A percentile compares a stretch with the other conserved stretches of the same genome.
These are phyloP conservation scores for Sclerurus mexicanus DNA, from an alignment of 2,113 vertebrate species.

Conservation along the genomic window DNA sequence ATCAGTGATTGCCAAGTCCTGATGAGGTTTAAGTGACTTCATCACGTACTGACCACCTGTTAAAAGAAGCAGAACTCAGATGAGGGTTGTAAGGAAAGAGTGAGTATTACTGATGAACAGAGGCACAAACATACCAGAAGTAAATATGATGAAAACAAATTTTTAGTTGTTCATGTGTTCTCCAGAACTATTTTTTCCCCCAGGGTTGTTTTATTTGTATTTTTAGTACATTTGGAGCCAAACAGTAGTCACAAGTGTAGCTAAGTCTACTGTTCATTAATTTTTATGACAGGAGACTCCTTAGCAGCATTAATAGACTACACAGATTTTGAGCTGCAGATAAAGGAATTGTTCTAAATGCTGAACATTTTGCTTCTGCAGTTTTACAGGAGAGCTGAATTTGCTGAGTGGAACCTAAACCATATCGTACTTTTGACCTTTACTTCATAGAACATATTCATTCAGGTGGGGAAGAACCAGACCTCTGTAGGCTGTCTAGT, in stretches of 20 bases:
- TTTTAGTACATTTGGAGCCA: neutral
- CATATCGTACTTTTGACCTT: neutral
- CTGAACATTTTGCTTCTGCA: neutral
- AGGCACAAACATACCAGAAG: neutral
- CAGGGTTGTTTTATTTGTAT: neutral
- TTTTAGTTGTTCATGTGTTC: neutral
- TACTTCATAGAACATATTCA: neutral
- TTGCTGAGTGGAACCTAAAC: neutral
- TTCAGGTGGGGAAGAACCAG: neutral
- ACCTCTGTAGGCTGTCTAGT: neutral
- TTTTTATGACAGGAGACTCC: neutral
- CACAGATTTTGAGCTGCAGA: neutral
- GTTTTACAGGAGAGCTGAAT: neutral
- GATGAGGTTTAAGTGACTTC: neutral
- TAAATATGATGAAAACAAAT: neutral
- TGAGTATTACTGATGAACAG: neutral
- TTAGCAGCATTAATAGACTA: neutral
- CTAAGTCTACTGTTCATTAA: neutral
- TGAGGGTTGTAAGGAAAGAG: neutral
- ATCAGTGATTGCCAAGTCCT: neutral
- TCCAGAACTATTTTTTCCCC: fast-evolving
- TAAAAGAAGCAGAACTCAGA: neutral
- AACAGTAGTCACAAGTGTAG: neutral
- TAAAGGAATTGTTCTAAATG: neutral
- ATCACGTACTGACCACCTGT: neutral